Conservation (phyloP, 2,113 vertebrate species). For the Semicossyphus pulcher region DNA sequence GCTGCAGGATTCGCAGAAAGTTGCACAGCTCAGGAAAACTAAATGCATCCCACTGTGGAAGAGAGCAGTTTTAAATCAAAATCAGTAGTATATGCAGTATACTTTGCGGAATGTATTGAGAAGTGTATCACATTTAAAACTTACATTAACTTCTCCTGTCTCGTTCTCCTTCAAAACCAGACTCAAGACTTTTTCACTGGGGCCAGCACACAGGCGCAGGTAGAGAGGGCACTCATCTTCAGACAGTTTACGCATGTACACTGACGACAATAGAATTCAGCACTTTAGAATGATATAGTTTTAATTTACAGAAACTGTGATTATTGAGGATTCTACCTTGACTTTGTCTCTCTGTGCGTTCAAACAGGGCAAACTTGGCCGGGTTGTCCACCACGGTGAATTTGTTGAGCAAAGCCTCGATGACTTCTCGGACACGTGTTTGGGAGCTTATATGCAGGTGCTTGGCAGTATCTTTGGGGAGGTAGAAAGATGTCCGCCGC, state of each 20-base stretch:
- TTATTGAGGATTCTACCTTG: constrained; percentile 84
- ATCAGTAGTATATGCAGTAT: not conserved
- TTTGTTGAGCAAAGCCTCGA: constrained; percentile 94
- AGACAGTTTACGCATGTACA: constrained; percentile 88
- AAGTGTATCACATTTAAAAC: constrained; percentile 58
- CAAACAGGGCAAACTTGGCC: constrained; percentile 95
- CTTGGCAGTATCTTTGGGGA: constrained; percentile 93
- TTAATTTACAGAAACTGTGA: not conserved
- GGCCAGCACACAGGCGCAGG: constrained; percentile 91
- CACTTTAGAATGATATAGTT: not conserved
- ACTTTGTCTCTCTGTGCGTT: constrained; percentile 89
- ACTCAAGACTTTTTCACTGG: constrained; percentile 90
- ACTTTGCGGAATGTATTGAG: not conserved
- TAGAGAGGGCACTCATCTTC: constrained; percentile 90
- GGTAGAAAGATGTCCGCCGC: constrained; percentile 95
- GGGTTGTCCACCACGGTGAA: constrained; percentile 96
- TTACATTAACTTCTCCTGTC: constrained; percentile 94
- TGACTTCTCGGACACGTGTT: constrained; percentile 92
- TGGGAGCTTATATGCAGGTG: constrained; percentile 93
- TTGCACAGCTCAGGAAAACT: constrained; percentile 94
- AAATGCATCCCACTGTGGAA: constrained; percentile 94
- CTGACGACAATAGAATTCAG: constrained; percentile 67
- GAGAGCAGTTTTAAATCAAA: constrained; percentile 16
- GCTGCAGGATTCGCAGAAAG: constrained; percentile 94
- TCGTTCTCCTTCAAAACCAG: constrained; percentile 96